phyloP scores from a whole-genome alignment of 2,797 vertebrate species.

The Melanotaenia pygmaea region DNA sequence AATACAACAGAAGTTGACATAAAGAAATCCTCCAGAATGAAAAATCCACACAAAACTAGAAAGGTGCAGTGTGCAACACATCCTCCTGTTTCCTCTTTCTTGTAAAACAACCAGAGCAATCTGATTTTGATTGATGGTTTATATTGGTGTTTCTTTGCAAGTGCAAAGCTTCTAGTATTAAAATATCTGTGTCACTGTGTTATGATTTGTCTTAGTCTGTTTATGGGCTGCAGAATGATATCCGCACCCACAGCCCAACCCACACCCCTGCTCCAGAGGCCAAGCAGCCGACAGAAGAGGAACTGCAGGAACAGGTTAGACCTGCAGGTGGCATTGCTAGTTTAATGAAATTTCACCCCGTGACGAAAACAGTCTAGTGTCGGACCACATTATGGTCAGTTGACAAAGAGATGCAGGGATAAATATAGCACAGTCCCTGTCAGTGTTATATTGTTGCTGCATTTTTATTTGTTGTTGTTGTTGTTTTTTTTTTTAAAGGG shows the following conservation, averaged over 20 bases:
- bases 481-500: no score
- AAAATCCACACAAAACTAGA: constrained; percentile 98
- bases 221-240: constrained; percentile 96
- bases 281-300: constrained; percentile 94
- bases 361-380: background rate
- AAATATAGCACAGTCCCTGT: constrained; percentile 31
- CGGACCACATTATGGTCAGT: constrained; percentile 59
- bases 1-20: constrained; percentile 99
- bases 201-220: constrained; percentile 84
- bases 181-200: background rate
- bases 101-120: constrained; percentile 17
- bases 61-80: constrained; percentile 87
- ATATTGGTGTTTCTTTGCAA: constrained; percentile 5
- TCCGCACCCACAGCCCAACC: constrained; percentile 94
- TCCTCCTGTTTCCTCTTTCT: background rate
- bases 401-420: constrained; percentile 63
- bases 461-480: background rate
- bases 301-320: constrained; percentile 92
- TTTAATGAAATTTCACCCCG: background rate
- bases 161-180: background rate
- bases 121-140: background rate
- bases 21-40: constrained; percentile 98
- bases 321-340: constrained; percentile 9
- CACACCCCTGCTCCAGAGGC: constrained; percentile 91
- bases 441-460: background rate